Conservation (phyloP, 2,797 vertebrate species). For the Oryzias sinensis region DNA sequence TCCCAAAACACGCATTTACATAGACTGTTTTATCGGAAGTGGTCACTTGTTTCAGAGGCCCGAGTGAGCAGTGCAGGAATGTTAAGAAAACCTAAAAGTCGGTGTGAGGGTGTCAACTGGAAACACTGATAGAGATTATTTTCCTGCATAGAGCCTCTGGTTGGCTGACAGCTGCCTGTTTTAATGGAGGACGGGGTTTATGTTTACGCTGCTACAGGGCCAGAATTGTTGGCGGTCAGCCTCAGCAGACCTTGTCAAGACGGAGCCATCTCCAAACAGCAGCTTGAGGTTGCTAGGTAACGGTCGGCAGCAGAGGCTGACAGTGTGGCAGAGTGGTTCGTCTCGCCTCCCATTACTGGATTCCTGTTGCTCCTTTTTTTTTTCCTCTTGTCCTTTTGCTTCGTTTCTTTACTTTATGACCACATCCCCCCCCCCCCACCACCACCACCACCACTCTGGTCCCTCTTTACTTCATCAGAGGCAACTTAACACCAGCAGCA, state of each 20-base stretch:
- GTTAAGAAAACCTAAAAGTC: too few relatives aligned
- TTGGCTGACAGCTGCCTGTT: slow-evolving; percentile 20
- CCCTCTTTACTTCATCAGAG: slow-evolving; percentile 29
- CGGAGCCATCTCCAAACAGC: slow-evolving; percentile 63
- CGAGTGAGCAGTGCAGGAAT: too few relatives aligned
- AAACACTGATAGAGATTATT: too few relatives aligned
- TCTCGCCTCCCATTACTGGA: slow-evolving; percentile 33
- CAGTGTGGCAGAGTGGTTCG: slow-evolving; percentile 33
- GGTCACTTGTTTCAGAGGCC: too few relatives aligned
- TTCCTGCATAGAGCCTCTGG: slow-evolving; percentile 9
- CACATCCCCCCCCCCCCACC: slow-evolving; percentile 6
- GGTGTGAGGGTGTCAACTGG: too few relatives aligned
- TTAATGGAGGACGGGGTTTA: slow-evolving; percentile 25
- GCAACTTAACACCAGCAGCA: slow-evolving; percentile 57
- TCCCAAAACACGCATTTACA: too few relatives aligned
- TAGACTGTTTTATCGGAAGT: too few relatives aligned
- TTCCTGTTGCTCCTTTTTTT: slow-evolving; percentile 18
- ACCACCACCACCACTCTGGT: slow-evolving; percentile 15
- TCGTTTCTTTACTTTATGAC: slow-evolving; percentile 6
- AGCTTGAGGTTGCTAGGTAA: slow-evolving; percentile 76
- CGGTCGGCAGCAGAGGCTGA: slow-evolving; percentile 60
- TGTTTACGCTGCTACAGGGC: slow-evolving; percentile 35
- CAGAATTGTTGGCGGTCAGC: slow-evolving; percentile 40
- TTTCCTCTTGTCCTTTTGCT: slow-evolving; percentile 1
- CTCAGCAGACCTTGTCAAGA: slow-evolving; percentile 44